Evolutionary conservation across 2,888 invertebrate genomes (phyloP), one percentile per base, ranked within the genome.

Genomic region (Lamproptera curius): DNA sequence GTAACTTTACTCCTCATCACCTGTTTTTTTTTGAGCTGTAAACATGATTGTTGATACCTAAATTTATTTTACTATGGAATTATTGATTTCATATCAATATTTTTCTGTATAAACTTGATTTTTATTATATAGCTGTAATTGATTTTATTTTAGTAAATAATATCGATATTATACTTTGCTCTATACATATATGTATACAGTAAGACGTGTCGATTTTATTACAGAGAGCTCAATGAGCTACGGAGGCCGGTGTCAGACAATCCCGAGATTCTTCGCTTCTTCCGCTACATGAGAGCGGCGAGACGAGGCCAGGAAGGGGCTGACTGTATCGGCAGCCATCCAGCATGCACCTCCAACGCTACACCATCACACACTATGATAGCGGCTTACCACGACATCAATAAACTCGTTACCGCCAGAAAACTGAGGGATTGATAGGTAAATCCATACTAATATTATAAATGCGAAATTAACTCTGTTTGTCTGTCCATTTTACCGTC

Each of bases 241-340:
- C 90, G 94, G 2, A 93, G 95, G 44, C 96, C 96, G 0, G 92
- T 95, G 0, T 93, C 93, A 0, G 95, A 96, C 72, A 96, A 96
- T 73, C 93, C 95, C 0, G 95, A 96, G 62, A 95, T 96, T 51
- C 82, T 96, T 33, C 88, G 96, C 44, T 96, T 96, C 88, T 96
- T 96, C 89, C 92, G 93, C 48, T 96, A 96, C 78, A 96, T 96
- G 95, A 92, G 95, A 56, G 94, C 96, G 0, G 96, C 96, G 9
- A 92, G 95, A 1, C 72, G 95, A 54, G 96, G 95, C 0, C 96
- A 96, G 67, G 95, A 95, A 65, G 94, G 94, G 13, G 82, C 90
- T 9, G 92, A 92, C 65, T 96, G 96, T 66, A 89, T 91, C 60
- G 77, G 89, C n/a, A 84, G 89, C 0, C 93, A 94, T 68, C 88